Evolutionary conservation across 1,140 invertebrate species (phyloP).

Genomic region (Aradophagus sp.): DNA sequence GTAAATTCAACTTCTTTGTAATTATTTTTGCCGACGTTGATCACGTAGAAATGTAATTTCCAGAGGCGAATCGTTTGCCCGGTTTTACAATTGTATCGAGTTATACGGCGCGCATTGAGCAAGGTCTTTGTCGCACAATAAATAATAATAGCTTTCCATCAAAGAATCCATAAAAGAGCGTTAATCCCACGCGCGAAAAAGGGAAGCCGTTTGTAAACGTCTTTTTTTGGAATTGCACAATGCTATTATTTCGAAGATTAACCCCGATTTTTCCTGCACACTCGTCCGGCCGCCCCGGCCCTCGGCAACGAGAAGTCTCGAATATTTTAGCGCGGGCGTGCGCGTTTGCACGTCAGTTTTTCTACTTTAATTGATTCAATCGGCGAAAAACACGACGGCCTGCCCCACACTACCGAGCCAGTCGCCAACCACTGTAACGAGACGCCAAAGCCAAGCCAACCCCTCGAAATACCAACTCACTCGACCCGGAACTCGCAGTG

Average conservation of each 20-base stretch:
- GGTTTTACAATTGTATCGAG: too few relatives aligned
- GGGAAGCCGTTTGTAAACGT: constrained; percentile 45
- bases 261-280: constrained; percentile 56
- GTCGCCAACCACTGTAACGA: constrained; percentile 67
- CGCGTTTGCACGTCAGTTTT: constrained; percentile 60
- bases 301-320: constrained; percentile 47
- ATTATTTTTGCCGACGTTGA: too few relatives aligned
- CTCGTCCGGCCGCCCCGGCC: constrained; percentile 28
- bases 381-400: constrained; percentile 69
- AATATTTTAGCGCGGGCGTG: constrained; percentile 58
- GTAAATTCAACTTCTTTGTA: too few relatives aligned
- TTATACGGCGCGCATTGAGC: constrained; percentile 1
- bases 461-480: constrained; percentile 62
- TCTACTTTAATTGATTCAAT: constrained; percentile 72
- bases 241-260: constrained; percentile 55
- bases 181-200: constrained; percentile 43
- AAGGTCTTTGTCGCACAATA: constrained; percentile 21
- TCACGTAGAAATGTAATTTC: too few relatives aligned
- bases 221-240: constrained; percentile 44
- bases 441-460: constrained; percentile 68
- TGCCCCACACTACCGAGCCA: constrained; percentile 54
- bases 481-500: constrained; percentile 49
- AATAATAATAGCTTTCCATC: constrained; percentile 48
- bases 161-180: constrained; percentile 46
- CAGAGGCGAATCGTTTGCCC: too few relatives aligned